Percentiles rank a stretch among this genome's conserved stretches.
phyloP scores from a whole-genome alignment of 2,797 vertebrate genomes.

The Malurus leucopterus region DNA sequence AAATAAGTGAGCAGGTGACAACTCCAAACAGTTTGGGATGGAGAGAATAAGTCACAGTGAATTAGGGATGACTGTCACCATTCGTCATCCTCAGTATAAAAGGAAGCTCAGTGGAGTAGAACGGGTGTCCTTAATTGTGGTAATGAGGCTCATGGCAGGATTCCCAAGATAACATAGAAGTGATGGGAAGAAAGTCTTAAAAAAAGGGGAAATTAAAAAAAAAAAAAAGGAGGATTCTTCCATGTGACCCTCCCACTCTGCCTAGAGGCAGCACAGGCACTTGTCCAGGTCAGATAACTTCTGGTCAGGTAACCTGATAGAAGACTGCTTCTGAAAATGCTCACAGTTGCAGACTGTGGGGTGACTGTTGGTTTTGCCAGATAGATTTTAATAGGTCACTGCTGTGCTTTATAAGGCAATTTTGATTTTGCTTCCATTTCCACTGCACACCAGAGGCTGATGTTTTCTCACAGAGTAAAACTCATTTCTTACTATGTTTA shows the following conservation, averaged over 20 bases:
- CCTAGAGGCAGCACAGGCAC: fast-evolving
- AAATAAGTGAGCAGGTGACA: background rate
- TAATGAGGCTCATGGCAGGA: background rate
- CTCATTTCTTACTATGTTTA: background rate
- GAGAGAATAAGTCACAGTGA: background rate
- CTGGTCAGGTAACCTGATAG: background rate
- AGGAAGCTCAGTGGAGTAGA: background rate
- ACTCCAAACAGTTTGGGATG: background rate
- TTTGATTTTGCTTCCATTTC: background rate
- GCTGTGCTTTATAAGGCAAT: background rate
- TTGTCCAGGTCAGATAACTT: background rate
- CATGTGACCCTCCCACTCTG: fast-evolving
- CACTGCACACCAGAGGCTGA: background rate
- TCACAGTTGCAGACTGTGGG: background rate
- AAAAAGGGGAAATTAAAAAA: background rate
- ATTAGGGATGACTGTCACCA: background rate
- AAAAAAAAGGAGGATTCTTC: background rate
- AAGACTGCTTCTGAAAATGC: background rate
- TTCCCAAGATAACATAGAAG: background rate
- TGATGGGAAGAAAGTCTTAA: background rate
- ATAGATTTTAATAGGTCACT: background rate
- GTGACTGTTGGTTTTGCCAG: background rate
- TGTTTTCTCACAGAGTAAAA: background rate
- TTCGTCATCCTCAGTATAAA: background rate
- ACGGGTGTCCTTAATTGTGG: background rate